Conservation (phyloP, 2,113 vertebrate genomes). For the Meles meles region DNA sequence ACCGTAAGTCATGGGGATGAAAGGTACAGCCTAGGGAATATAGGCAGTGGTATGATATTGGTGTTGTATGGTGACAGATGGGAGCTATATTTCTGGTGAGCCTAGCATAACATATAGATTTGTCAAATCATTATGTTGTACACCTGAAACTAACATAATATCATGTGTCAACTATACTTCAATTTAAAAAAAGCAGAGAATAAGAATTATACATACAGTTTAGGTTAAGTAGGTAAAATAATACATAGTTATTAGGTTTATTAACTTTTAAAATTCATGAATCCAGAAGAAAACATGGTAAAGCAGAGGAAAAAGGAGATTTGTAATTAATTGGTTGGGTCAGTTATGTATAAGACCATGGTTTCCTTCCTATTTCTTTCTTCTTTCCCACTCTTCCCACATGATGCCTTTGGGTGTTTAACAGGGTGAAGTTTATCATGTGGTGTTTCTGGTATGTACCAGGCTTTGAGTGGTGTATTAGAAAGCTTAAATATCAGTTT, state of each 20-base stretch:
- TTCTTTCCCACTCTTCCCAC: not conserved
- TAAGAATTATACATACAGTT: not conserved
- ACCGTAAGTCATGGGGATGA: not conserved
- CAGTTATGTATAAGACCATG: not conserved
- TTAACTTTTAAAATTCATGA: constrained; percentile 17
- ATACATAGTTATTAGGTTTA: not conserved
- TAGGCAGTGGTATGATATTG: not conserved
- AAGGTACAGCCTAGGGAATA: not conserved
- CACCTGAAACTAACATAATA: not conserved
- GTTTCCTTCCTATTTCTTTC: not conserved
- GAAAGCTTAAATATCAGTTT: not conserved
- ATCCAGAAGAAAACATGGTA: not conserved
- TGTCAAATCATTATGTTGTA: not conserved
- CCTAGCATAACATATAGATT: not conserved
- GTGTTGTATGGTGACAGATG: not conserved
- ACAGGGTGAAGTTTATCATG: not conserved
- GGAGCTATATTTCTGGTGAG: not conserved
- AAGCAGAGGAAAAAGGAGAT: not conserved
- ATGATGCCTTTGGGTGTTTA: not conserved
- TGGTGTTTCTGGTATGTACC: not conserved
- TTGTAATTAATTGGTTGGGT: not conserved
- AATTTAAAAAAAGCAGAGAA: not conserved
- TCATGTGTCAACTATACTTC: not conserved
- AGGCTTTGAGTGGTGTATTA: not conserved
- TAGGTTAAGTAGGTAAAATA: constrained; percentile 4